Percentiles rank a stretch among this genome's conserved stretches.
phyloP scores from a whole-genome alignment of 2,113 vertebrate species.

The Anolis sagrei region DNA sequence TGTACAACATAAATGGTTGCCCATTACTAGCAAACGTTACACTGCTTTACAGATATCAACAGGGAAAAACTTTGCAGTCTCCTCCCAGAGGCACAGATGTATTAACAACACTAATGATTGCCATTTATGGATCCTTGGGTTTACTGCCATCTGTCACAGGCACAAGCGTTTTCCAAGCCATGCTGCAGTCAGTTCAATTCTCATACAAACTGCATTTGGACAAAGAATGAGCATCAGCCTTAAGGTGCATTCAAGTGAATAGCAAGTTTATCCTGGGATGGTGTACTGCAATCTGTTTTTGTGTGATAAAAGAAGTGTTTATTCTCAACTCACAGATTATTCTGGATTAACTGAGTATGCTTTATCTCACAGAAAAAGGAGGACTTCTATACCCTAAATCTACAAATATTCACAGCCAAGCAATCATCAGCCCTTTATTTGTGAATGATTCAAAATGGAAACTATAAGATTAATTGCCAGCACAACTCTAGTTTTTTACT shows the following conservation, averaged over 20 bases:
- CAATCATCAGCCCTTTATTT: neutral
- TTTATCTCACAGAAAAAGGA: neutral
- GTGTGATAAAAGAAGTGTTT: neutral
- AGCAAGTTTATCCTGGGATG: neutral
- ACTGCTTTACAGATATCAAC: conserved; percentile 1
- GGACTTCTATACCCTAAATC: too few relatives aligned
- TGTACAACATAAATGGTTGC: neutral
- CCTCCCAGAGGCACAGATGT: neutral
- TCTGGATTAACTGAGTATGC: neutral
- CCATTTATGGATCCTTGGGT: conserved; percentile 8
- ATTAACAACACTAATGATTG: conserved; percentile 29
- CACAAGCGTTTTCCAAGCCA: conserved; percentile 1
- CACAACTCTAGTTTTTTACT: neutral
- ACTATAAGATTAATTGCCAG: neutral
- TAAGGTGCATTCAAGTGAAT: conserved; percentile 7
- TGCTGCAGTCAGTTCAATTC: neutral
- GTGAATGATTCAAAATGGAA: neutral
- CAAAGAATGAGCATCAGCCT: neutral
- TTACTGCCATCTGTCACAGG: conserved; percentile 20
- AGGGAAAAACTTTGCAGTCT: neutral
- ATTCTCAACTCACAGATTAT: neutral
- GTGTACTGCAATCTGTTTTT: conserved; percentile 3
- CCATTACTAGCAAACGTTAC: neutral
- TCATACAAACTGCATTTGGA: conserved; percentile 8
- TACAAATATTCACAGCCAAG: neutral